Evolutionary conservation across 2,113 vertebrate genomes (phyloP).

Genomic region (Nestor notabilis): DNA sequence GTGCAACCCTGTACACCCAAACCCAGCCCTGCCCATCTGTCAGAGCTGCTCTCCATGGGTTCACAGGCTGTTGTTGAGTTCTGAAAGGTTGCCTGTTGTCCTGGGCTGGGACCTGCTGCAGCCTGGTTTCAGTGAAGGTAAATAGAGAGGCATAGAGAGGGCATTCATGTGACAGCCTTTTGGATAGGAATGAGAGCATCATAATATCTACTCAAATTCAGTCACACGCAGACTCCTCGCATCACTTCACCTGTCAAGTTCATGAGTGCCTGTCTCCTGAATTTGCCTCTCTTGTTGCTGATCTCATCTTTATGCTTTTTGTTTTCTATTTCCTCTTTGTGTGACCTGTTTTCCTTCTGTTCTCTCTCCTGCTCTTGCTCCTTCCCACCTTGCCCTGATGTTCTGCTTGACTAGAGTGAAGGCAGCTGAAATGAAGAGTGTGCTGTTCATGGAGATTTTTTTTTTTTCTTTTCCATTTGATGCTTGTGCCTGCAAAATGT

Average conservation of each 20-base stretch:
- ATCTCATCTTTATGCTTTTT: not conserved
- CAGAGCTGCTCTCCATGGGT: not conserved
- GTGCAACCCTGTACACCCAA: not conserved
- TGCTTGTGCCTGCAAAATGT: not conserved
- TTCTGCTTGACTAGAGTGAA: not conserved
- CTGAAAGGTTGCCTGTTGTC: not conserved
- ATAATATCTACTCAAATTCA: not conserved
- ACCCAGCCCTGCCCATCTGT: not conserved
- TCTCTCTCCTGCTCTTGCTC: not conserved
- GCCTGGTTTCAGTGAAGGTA: not conserved
- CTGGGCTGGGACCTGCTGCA: not conserved
- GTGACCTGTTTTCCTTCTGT: not conserved
- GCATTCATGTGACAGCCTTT: not conserved
- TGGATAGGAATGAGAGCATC: not conserved
- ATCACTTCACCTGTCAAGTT: not conserved
- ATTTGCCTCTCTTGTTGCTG: not conserved
- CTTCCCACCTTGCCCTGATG: not conserved
- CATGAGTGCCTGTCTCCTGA: not conserved
- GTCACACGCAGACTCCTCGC: rapidly evolving
- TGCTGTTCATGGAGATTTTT: not conserved
- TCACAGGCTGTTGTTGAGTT: rapidly evolving
- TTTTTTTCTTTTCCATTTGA: not conserved
- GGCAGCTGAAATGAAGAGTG: not conserved
- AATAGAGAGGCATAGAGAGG: not conserved
- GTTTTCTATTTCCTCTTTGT: not conserved